Conservation (phyloP, 2,113 vertebrate species). For the Orcinus orca region DNA sequence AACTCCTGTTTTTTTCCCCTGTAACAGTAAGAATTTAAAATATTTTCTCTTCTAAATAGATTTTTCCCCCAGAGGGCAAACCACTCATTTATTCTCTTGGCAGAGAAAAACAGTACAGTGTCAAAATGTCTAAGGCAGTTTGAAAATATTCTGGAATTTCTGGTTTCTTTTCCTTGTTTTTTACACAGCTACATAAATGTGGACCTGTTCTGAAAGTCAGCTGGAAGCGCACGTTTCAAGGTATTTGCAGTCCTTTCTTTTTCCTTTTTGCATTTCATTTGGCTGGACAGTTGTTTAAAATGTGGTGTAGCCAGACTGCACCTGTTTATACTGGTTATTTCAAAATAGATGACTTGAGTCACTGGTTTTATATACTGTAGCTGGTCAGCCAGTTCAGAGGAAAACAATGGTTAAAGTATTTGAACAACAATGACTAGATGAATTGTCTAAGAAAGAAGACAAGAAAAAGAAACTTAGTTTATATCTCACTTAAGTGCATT, state of each 20-base stretch:
- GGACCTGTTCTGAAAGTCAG: slow-evolving; percentile 42
- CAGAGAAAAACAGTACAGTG: slow-evolving; percentile 57
- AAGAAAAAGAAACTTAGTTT: background rate
- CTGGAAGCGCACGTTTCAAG: slow-evolving; percentile 42
- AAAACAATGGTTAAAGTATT: slow-evolving; percentile 22
- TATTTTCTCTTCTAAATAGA: slow-evolving; percentile 53
- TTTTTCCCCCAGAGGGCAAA: slow-evolving; percentile 37
- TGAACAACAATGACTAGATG: slow-evolving; percentile 8
- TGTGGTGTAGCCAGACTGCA: slow-evolving; percentile 13
- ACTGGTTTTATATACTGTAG: slow-evolving; percentile 32
- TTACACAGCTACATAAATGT: slow-evolving; percentile 51
- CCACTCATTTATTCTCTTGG: slow-evolving; percentile 54
- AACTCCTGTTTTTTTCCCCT: background rate
- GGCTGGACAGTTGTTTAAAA: slow-evolving; percentile 16
- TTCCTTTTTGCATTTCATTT: slow-evolving; percentile 51
- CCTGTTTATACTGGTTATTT: slow-evolving; percentile 40
- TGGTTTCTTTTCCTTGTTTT: slow-evolving; percentile 40
- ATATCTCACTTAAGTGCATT: background rate
- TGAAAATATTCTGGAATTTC: slow-evolving; percentile 64
- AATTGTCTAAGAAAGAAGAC: slow-evolving; percentile 28
- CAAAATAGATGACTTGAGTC: slow-evolving; percentile 32
- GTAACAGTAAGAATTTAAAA: slow-evolving; percentile 52
- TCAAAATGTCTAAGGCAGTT: slow-evolving; percentile 54
- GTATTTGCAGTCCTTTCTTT: background rate
- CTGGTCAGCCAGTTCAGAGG: background rate